These are phyloP conservation scores for Sebastes hopkinsi DNA, from an alignment of 2,797 vertebrate genomes.

Conservation along the genomic window DNA sequence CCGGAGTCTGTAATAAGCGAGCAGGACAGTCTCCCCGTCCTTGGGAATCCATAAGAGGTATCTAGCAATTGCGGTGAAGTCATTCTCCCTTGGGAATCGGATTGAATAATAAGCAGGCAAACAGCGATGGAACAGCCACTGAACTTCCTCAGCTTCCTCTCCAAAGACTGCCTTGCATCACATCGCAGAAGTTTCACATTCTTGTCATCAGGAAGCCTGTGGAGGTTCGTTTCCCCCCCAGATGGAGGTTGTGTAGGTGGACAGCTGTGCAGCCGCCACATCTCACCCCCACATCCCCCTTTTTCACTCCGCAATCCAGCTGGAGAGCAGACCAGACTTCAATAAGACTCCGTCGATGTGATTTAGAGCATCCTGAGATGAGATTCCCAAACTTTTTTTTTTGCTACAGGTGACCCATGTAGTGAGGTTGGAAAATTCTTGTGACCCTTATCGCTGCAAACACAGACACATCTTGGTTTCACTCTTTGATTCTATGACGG, in stretches of 20 bases:
- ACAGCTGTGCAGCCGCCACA: conserved; percentile 61
- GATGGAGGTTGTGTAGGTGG: conserved; percentile 63
- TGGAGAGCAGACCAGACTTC: conserved; percentile 49
- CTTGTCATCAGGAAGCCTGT: conserved; percentile 4
- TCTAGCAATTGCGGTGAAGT: conserved; percentile 58
- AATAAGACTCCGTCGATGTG: conserved; percentile 28
- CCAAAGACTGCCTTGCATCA: conserved; percentile 47
- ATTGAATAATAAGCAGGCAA: conserved; percentile 58
- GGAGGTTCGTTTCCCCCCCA: conserved; percentile 20
- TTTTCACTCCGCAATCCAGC: conserved; percentile 39
- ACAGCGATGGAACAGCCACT: conserved; percentile 15
- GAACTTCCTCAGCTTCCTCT: conserved; percentile 45
- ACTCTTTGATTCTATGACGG: not conserved
- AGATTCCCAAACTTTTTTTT: conserved; percentile 40
- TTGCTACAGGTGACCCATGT: conserved; percentile 45
- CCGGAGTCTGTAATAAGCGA: conserved; percentile 63
- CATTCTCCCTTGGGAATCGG: conserved; percentile 29
- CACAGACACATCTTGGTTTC: conserved; percentile 10
- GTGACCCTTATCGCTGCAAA: conserved; percentile 20
- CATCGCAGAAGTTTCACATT: conserved; percentile 20
- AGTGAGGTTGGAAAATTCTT: conserved; percentile 28
- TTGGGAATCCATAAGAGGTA: conserved; percentile 53
- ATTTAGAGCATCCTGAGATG: conserved; percentile 54
- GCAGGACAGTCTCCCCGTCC: conserved; percentile 46
- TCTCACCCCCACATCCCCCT: not conserved